Conservation (phyloP, 2,797 vertebrate genomes). For the Hapalemur alaotrensis region DNA sequence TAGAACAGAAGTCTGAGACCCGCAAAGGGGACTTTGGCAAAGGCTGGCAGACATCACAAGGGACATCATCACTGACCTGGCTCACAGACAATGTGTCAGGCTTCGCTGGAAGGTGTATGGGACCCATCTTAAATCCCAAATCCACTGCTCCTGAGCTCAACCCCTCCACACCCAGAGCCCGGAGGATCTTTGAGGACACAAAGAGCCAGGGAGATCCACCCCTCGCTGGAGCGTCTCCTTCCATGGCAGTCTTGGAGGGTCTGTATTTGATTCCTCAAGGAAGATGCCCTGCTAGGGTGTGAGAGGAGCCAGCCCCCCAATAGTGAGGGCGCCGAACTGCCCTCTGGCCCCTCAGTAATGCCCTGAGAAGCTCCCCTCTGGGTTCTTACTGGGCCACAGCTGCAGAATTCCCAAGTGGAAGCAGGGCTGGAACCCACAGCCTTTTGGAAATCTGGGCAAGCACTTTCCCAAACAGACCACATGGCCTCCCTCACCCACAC, state of each 20-base stretch:
- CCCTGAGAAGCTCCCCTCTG: neutral
- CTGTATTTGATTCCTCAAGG: neutral
- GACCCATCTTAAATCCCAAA: neutral
- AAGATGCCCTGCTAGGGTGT: neutral
- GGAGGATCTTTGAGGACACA: neutral
- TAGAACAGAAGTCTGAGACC: neutral
- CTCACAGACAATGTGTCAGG: neutral
- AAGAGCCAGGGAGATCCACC: neutral
- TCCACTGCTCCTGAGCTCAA: neutral
- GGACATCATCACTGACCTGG: neutral
- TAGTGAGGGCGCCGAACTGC: neutral
- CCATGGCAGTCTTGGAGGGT: neutral
- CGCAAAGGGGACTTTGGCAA: neutral
- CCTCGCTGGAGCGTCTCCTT: neutral
- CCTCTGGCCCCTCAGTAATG: rapidly evolving
- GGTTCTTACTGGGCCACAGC: neutral
- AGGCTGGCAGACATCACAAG: neutral
- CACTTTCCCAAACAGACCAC: neutral
- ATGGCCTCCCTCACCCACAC: neutral
- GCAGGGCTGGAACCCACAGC: neutral
- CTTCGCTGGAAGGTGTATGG: rapidly evolving
- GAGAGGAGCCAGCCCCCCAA: neutral
- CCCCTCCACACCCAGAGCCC: neutral
- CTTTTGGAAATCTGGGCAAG: neutral
- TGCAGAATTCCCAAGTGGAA: neutral